phyloP scores from a whole-genome alignment of 2,888 invertebrate species.

The Drosophila meridiana region DNA sequence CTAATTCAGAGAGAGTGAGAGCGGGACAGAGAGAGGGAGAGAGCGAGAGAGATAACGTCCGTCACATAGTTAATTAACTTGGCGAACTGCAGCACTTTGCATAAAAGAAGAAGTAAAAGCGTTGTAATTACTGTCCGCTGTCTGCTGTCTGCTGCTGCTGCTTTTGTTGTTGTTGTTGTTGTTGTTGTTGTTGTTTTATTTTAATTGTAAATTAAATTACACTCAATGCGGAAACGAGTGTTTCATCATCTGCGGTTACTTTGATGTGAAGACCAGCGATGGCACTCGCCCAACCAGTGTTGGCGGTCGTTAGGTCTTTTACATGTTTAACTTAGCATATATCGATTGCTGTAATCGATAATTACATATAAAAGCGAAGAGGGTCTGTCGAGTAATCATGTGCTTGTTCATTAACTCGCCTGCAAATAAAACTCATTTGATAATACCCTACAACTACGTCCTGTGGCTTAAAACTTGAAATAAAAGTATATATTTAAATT shows the following conservation, averaged over 20 bases:
- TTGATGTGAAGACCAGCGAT: slow-evolving; percentile 38
- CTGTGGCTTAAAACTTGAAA: background rate
- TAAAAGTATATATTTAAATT: background rate
- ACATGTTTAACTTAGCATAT: slow-evolving; percentile 2
- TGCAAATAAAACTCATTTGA: slow-evolving; percentile 22
- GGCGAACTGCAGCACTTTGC: slow-evolving; percentile 57
- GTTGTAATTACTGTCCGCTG: slow-evolving; percentile 39
- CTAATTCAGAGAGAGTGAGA: slow-evolving; percentile 26
- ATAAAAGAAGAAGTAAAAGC: slow-evolving; percentile 40
- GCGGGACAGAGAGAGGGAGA: slow-evolving; percentile 5
- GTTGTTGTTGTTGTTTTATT: slow-evolving; percentile 41
- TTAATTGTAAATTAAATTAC: slow-evolving; percentile 72
- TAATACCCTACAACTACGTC: background rate
- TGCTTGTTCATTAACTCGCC: slow-evolving; percentile 32
- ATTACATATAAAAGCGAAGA: slow-evolving; percentile 21
- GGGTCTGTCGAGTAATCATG: slow-evolving; percentile 13
- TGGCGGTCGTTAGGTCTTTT: background rate
- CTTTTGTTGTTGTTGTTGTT: background rate
- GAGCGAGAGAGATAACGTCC: slow-evolving; percentile 5
- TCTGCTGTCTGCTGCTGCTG: slow-evolving; percentile 6
- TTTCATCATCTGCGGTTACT: slow-evolving; percentile 34
- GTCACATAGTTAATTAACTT: slow-evolving; percentile 74
- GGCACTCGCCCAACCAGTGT: slow-evolving; percentile 33
- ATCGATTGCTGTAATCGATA: slow-evolving; percentile 36
- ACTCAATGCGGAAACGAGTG: slow-evolving; percentile 66